Conservation (phyloP, 2,797 vertebrate species). For the Halcyon chelicuti region DNA sequence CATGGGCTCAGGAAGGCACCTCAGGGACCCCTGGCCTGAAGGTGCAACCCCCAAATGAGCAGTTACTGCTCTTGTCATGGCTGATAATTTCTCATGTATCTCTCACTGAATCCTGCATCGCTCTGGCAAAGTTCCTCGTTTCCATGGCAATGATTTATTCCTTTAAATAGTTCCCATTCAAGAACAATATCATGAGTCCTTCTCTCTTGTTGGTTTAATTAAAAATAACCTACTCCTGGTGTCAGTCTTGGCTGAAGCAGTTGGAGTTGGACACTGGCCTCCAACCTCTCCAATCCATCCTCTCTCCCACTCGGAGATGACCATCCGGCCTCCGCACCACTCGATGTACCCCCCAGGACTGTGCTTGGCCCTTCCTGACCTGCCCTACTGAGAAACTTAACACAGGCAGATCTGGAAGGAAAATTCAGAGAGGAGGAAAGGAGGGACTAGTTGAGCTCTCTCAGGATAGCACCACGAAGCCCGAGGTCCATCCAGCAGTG, state of each 20-base stretch:
- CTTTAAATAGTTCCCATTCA: slow-evolving; percentile 67
- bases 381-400: not conserved
- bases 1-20: not conserved
- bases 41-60: not conserved
- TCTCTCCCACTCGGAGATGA: not conserved
- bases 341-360: not conserved
- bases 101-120: slow-evolving; percentile 33
- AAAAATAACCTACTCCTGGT: slow-evolving; percentile 54
- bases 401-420: not conserved
- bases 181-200: slow-evolving; percentile 58
- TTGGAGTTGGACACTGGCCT: not conserved
- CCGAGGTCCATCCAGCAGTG: fast-evolving
- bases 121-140: slow-evolving; percentile 41
- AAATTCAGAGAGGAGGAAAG: not conserved
- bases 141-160: slow-evolving; percentile 63
- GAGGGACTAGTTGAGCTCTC: not conserved
- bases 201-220: slow-evolving; percentile 55
- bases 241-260: not conserved
- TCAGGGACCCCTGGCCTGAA: not conserved
- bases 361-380: not conserved
- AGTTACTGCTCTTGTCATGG: not conserved
- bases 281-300: not conserved
- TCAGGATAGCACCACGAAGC: not conserved
- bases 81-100: slow-evolving; percentile 27
- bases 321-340: not conserved